Conservation (phyloP, 1,140 invertebrate genomes). For the Akabosia matsudoensis region DNA sequence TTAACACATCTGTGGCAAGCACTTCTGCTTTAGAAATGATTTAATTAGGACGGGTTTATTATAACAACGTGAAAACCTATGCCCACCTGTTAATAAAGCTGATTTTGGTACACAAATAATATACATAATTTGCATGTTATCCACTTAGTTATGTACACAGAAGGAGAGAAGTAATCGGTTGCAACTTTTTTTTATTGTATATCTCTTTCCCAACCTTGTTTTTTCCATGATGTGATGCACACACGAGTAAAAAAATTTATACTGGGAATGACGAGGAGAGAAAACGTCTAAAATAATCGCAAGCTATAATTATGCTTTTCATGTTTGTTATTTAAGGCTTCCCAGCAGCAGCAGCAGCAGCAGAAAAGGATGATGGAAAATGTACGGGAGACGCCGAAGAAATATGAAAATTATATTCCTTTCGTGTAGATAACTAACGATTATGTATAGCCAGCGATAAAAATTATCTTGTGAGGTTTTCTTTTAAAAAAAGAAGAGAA, state of each 20-base stretch:
- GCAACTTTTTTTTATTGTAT: background rate
- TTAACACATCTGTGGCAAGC: constrained; percentile 14
- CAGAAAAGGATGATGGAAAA: background rate
- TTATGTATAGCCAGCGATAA: too few relatives aligned
- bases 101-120: background rate
- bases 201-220: background rate
- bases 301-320: constrained; percentile 17
- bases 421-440: background rate
- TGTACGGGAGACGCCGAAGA: background rate
- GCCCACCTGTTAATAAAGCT: background rate
- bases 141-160: background rate
- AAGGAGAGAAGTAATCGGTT: background rate
- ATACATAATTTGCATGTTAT: background rate
- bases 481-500: too few relatives aligned
- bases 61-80: background rate
- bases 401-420: constrained; percentile 14
- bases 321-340: constrained; percentile 23
- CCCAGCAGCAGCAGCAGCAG: constrained; percentile 1
- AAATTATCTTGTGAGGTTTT: background rate
- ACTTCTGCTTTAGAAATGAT: constrained; percentile 12
- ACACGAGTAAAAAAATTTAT: background rate
- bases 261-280: background rate
- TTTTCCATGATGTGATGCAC: background rate
- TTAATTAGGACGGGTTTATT: constrained; percentile 19
- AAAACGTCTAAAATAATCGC: constrained; percentile 5